Percentiles rank a stretch among this genome's conserved stretches.
Conservation (phyloP, 2,797 vertebrate species). For the Notoglanidium macrostoma region DNA sequence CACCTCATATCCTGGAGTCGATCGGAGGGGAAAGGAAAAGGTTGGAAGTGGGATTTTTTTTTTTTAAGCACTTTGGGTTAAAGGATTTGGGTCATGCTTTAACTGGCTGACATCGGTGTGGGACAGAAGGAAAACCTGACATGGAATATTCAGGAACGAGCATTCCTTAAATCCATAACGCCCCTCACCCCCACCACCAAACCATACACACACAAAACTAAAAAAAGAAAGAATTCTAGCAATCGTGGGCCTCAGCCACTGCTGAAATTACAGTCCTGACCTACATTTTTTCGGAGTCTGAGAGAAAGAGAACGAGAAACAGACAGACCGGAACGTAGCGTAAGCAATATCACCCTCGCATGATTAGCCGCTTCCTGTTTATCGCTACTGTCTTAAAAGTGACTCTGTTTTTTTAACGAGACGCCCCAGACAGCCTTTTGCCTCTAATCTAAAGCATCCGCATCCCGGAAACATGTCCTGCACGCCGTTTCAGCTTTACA, state of each 20-base stretch:
- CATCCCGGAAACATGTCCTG: not conserved
- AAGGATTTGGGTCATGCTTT: constrained; percentile 83
- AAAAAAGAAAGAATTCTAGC: constrained; percentile 39
- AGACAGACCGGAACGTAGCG: constrained; percentile 17
- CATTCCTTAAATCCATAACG: constrained; percentile 37
- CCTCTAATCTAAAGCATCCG: not conserved
- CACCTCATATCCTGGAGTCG: constrained; percentile 70
- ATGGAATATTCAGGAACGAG: constrained; percentile 63
- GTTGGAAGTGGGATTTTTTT: not conserved
- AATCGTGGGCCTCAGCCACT: constrained; percentile 51
- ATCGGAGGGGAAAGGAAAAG: constrained; percentile 59
- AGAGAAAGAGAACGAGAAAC: constrained; percentile 30
- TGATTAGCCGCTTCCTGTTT: constrained; percentile 38
- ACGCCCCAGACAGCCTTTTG: constrained; percentile 14
- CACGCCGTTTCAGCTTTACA: not conserved
- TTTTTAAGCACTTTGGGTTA: constrained; percentile 73
- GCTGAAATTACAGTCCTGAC: constrained; percentile 68
- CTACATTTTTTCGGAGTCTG: constrained; percentile 64
- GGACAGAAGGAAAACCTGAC: constrained; percentile 73
- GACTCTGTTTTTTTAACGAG: constrained; percentile 8
- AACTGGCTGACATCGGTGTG: constrained; percentile 72
- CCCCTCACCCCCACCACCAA: constrained; percentile 39
- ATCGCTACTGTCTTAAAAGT: constrained; percentile 25
- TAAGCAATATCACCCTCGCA: constrained; percentile 33
- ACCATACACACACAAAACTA: constrained; percentile 53